Conservation (phyloP, 2,797 vertebrate genomes). For the Sylvia borin region DNA sequence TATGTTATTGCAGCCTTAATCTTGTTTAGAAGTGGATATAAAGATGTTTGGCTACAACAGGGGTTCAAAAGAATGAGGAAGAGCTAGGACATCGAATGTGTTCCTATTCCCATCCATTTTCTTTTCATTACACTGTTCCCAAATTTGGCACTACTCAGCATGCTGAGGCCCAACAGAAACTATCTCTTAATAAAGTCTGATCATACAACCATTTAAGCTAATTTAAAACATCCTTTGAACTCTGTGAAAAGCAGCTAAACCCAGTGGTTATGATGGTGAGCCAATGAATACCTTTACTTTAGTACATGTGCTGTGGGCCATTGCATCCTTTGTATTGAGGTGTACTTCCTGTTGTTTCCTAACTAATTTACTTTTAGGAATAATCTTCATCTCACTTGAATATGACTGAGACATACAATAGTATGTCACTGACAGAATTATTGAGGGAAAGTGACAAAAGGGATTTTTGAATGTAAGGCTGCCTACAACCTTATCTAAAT, state of each 20-base stretch:
- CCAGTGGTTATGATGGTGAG: background rate
- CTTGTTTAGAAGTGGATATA: background rate
- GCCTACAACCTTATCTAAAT: conserved; percentile 20
- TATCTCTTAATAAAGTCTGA: background rate
- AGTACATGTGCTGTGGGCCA: accelerated
- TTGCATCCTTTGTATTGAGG: background rate
- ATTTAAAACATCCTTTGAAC: background rate
- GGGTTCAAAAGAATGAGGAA: background rate
- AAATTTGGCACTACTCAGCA: background rate
- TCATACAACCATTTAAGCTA: background rate
- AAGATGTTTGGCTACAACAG: background rate
- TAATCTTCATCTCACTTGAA: conserved; percentile 1
- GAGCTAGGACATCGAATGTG: background rate
- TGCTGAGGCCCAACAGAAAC: background rate
- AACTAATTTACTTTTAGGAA: background rate
- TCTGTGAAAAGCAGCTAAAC: background rate
- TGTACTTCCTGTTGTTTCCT: background rate
- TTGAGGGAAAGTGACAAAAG: background rate
- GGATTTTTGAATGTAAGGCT: conserved; percentile 14
- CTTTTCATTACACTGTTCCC: background rate
- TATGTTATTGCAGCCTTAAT: background rate
- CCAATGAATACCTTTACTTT: background rate
- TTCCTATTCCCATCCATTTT: background rate
- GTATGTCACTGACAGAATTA: background rate
- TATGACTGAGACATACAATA: background rate